Evolutionary conservation across 2,888 invertebrate genomes (phyloP), one percentile per base, ranked within the genome.

Genomic region (Cepaea hortensis): DNA sequence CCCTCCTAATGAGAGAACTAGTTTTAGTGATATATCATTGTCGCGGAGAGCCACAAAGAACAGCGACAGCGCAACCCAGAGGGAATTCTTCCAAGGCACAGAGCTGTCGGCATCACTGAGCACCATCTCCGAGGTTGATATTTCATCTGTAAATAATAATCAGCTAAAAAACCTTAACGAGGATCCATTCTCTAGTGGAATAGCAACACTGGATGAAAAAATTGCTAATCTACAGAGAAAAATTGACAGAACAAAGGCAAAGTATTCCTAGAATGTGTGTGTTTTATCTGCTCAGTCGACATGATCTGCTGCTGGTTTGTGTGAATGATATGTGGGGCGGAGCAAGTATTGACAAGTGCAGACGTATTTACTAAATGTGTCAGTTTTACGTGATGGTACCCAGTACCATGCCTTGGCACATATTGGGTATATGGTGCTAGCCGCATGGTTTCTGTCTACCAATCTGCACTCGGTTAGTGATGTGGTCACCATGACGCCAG

Each of bases 191-290:
- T 87, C 91, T 81, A 91, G 91, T 72, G 93, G 93, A 0, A 91
- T 94, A 62, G 93, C 92, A 13, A 90, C 91, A 6, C 88, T 94
- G 7, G 93, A 93, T 89, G 92, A 91, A 18, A 93, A 93, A 86
- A 93, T 94, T 70, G 91, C 92, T 4, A 90, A 90, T 75, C 86
- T 93, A 6, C 93, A 93, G 84, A 87, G 90, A 79, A 91, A 92
- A 35, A 89, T 94, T 50, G 90, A 92, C 85, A 90, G 90, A 87
- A 92, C 91, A 70, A 93, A 93, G 77, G 91, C 91, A 9, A 91
- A 91, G 90, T 90, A 91, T 80, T 89, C 90, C 18, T 91, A 81
- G 88, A 55, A 15, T 68, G 15, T 79, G 80, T 73, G 6, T n/a
- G n/a, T 35, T 35, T 35, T 1, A 35, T 35, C 35, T 35, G 55